phyloP scores from a whole-genome alignment of 2,797 vertebrate species.

The Halcyon badia region DNA sequence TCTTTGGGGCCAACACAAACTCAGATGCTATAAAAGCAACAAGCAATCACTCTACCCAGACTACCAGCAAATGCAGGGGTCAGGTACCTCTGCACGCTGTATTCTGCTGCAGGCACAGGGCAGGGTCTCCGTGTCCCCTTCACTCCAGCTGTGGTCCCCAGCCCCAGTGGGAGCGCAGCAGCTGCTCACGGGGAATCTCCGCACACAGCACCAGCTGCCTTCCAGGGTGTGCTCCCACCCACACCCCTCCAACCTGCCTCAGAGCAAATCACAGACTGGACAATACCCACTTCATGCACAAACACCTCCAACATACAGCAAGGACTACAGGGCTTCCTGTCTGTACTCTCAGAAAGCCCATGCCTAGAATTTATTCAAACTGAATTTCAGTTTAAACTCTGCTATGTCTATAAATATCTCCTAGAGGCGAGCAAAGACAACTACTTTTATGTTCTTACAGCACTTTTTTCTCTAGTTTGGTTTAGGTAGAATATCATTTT shows the following conservation, averaged over 20 bases:
- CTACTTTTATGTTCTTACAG: not conserved
- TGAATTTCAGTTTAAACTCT: not conserved
- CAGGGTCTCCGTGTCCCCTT: not conserved
- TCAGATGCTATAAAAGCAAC: not conserved
- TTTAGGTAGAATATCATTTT: not conserved
- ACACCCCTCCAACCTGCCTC: not conserved
- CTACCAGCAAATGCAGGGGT: not conserved
- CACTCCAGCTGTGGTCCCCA: not conserved
- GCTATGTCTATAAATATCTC: not conserved
- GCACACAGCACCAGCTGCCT: not conserved
- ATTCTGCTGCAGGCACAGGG: not conserved
- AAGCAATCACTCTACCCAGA: too few species aligned
- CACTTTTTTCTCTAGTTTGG: not conserved
- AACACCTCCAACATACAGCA: not conserved
- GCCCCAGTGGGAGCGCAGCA: not conserved
- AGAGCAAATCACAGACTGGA: not conserved
- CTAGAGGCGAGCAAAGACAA: not conserved
- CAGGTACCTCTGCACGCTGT: fast-evolving
- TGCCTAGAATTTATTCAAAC: not conserved
- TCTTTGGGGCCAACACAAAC: not conserved
- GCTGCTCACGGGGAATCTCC: not conserved
- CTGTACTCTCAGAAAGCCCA: not conserved
- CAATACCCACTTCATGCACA: fast-evolving
- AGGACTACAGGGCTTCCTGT: not conserved
- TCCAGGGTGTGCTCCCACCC: not conserved